A percentile compares a stretch with the other conserved stretches of the same genome.
Evolutionary conservation across 1,140 invertebrate genomes (phyloP).

Genomic region (Plectus sambesii): DNA sequence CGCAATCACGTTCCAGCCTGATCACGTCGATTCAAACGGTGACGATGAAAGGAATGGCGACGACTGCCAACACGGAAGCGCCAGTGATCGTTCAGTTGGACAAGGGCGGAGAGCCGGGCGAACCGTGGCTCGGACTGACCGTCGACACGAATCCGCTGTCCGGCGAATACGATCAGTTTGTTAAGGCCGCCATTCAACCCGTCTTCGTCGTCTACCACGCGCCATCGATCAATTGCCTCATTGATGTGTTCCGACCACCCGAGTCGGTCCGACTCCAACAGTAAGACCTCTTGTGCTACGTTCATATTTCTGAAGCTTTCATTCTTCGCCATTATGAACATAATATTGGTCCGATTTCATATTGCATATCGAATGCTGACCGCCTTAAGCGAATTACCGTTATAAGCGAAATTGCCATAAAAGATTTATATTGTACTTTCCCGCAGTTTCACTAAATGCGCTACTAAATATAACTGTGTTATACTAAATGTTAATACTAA

Average conservation of each 20-base stretch:
- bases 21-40: conserved; percentile 47
- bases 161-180: conserved; percentile 65
- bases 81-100: too few species aligned
- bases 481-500: conserved; percentile 7
- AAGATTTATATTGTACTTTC: too few species aligned
- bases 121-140: conserved; percentile 76
- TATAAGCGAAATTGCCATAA: too few species aligned
- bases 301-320: too few species aligned
- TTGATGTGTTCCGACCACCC: conserved; percentile 61
- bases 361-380: conserved; percentile 19
- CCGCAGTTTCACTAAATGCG: too few species aligned
- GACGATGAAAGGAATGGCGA: conserved; percentile 39
- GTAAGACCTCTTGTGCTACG: conserved; percentile 50
- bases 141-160: conserved; percentile 54
- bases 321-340: not conserved
- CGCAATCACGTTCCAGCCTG: conserved; percentile 45
- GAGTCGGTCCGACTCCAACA: conserved; percentile 62
- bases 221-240: conserved; percentile 48
- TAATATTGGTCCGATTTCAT: not conserved
- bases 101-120: conserved; percentile 50
- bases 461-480: too few species aligned
- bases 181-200: conserved; percentile 47
- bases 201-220: conserved; percentile 42
- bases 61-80: conserved; percentile 31
- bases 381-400: too few species aligned